Evolutionary conservation across 1,140 invertebrate species (phyloP), one percentile per base, ranked within the genome.

Genomic region (Cotesia vestalis): DNA sequence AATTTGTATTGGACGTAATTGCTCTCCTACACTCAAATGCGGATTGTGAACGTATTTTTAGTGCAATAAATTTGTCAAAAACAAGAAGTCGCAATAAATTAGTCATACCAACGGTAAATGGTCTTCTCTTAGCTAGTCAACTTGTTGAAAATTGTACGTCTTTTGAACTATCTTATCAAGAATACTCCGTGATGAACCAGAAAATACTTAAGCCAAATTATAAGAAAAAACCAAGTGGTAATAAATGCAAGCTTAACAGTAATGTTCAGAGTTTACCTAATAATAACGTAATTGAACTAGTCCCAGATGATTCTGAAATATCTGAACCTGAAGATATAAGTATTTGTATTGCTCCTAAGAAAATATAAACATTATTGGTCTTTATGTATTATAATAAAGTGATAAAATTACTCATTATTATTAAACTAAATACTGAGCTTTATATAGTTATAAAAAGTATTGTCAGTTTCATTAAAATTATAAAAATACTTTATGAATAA

Each of bases 21-120:
- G 20, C 59, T 9, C 38, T 73, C 12, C 71, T n/a, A 11, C 73
- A 75, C 57, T 68, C 64, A 60, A 75, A 75, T 53, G 69, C 66
- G 1, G 66, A 69, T 6, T 52, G 64, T 4, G 66, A 72, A 38
- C 38, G 73, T 35, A 14, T 69, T 27, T 72, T 66, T 36, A 72
- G 66, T 60, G 55, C 60, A 51, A 36, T 69, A 35, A 75, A 75
- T 62, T 55, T 68, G 59, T 14, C 40, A 11, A 75, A 75, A 63
- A 75, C 73, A 4, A 61, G 59, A 57, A n/a, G 27, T 5, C 14
- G 73, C 6, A 72, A 75, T 69, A 38, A 53, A 27, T 57, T 75
- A 6, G n/a, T 61, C 14, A 57, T 55, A 27, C 14, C 36, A 4
- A 72, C 73, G 8, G 52, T 71, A 0, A 52, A 71, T 62, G 63